A percentile compares a stretch with the other conserved stretches of the same genome.
These are phyloP conservation scores for Polyploca ridens DNA, from an alignment of 2,888 invertebrate genomes.

Conservation along the genomic window DNA sequence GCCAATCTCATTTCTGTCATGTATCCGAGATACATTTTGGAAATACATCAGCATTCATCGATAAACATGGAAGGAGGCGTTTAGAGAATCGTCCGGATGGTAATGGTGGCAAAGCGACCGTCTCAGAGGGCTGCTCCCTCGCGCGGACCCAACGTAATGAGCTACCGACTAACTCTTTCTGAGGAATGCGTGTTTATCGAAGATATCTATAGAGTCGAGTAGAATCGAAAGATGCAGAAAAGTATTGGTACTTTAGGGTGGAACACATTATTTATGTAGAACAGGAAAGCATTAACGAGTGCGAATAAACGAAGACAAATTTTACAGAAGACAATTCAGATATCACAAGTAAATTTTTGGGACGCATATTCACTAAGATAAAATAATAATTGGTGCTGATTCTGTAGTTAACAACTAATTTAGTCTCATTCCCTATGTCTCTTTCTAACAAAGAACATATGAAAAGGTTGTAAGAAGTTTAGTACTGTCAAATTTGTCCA, in stretches of 20 bases:
- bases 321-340: too few species aligned
- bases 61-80: constrained; percentile 22
- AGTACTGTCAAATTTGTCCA: too few species aligned
- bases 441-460: too few species aligned
- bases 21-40: constrained; percentile 19
- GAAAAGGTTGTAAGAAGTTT: too few species aligned
- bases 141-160: constrained; percentile 36
- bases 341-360: too few species aligned
- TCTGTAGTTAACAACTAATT: too few species aligned
- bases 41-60: constrained; percentile 16
- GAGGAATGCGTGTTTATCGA: constrained; percentile 18
- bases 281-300: too few species aligned
- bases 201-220: constrained; percentile 36
- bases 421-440: too few species aligned
- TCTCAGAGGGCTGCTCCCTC: constrained; percentile 25
- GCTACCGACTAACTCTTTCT: constrained; percentile 48
- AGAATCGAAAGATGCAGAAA: neutral
- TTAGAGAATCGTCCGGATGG: constrained; percentile 34
- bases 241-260: too few species aligned
- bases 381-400: too few species aligned
- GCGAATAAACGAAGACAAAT: neutral
- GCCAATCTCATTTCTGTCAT: constrained; percentile 16
- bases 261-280: too few species aligned
- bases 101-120: constrained; percentile 22
- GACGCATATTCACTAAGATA: too few species aligned